These are phyloP conservation scores for Enteromius radiatus DNA, from an alignment of 2,797 vertebrate species.

Conservation along the genomic window DNA sequence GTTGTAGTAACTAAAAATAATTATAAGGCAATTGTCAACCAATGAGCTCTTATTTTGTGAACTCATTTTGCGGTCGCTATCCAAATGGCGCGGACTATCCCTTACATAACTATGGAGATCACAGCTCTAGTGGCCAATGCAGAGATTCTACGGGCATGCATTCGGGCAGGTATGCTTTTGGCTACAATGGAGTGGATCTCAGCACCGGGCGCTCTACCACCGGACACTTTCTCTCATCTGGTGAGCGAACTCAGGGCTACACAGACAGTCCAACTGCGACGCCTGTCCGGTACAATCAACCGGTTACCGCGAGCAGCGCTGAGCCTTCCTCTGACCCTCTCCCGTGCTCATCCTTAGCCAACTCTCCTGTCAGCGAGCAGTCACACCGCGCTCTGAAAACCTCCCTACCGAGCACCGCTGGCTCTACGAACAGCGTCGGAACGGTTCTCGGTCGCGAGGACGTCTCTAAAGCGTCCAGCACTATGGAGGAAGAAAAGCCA, in stretches of 20 bases:
- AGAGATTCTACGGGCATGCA: constrained; percentile 95
- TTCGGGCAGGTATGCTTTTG: constrained; percentile 97
- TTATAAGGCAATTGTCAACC: constrained; percentile 82
- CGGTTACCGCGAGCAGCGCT: constrained; percentile 79
- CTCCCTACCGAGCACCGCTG: constrained; percentile 84
- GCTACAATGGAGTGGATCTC: constrained; percentile 99
- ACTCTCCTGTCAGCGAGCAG: constrained; percentile 82
- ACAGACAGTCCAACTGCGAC: constrained; percentile 85
- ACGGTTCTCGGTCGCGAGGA: constrained; percentile 88
- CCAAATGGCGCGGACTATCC: constrained; percentile 99
- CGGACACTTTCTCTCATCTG: constrained; percentile 91
- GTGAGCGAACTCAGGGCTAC: constrained; percentile 88
- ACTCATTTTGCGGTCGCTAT: constrained; percentile 99
- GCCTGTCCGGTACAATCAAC: constrained; percentile 91
- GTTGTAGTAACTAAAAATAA: constrained; percentile 76
- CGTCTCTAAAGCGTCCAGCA: constrained; percentile 87
- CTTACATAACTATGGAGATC: constrained; percentile 99
- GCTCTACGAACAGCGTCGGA: constrained; percentile 77
- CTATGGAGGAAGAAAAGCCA: constrained; percentile 89
- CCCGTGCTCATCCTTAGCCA: constrained; percentile 89
- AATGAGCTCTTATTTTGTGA: constrained; percentile 99
- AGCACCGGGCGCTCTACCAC: constrained; percentile 90
- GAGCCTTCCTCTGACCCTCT: constrained; percentile 88
- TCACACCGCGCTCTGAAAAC: constrained; percentile 89
- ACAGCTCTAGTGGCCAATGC: constrained; percentile 95